Percentiles rank a stretch among this genome's conserved stretches.
phyloP scores from a whole-genome alignment of 1,140 invertebrate genomes.

The Calliphora vicina region DNA sequence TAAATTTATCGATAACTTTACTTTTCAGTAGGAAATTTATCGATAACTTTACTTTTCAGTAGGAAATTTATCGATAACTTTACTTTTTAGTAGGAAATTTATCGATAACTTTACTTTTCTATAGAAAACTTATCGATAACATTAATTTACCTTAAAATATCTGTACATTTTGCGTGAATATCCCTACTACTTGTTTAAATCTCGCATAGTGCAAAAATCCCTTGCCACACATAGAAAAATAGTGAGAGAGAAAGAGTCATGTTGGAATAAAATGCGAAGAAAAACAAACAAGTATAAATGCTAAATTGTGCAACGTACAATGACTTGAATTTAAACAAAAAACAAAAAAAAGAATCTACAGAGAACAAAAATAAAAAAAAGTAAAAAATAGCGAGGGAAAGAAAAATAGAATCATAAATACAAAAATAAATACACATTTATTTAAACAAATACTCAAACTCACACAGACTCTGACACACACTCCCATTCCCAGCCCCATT shows the following conservation, averaged over 20 bases:
- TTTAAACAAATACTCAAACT: background rate
- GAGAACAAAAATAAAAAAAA: background rate
- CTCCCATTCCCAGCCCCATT: background rate
- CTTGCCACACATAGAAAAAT: background rate
- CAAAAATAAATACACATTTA: background rate
- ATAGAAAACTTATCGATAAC: too few relatives aligned
- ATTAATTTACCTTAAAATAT: too few relatives aligned
- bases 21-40: too few relatives aligned
- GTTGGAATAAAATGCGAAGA: background rate
- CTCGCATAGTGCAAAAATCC: background rate
- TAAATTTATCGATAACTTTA: too few relatives aligned
- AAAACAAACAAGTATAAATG: background rate
- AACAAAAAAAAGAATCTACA: background rate
- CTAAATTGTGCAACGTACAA: constrained; percentile 16
- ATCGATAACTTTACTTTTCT: too few relatives aligned
- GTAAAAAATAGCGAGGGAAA: background rate
- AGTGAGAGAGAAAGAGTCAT: background rate
- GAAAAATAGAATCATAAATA: background rate
- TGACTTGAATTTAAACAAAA: constrained; percentile 7
- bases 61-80: too few relatives aligned
- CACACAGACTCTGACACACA: background rate
- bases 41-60: too few relatives aligned
- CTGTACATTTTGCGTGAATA: background rate
- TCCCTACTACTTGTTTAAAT: background rate
- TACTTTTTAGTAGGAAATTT: too few relatives aligned